Evolutionary conservation across 2,797 vertebrate genomes (phyloP).

Genomic region (Labroides dimidiatus): DNA sequence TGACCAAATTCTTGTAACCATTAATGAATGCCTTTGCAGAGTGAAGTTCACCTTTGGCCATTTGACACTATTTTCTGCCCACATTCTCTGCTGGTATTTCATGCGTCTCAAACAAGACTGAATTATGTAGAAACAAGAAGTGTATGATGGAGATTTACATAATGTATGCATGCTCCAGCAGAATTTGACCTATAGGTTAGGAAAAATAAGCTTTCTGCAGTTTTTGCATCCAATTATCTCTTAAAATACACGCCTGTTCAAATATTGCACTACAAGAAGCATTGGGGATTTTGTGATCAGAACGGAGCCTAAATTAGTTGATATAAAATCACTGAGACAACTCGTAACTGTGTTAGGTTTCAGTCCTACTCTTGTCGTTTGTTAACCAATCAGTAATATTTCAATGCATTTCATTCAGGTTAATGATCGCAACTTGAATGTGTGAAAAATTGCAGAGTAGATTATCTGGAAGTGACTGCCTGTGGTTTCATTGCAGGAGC

Average conservation of each 20-base stretch:
- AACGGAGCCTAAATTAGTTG: not conserved
- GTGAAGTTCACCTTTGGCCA: constrained; percentile 42
- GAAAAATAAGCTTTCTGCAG: constrained; percentile 28
- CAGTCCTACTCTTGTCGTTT: not conserved
- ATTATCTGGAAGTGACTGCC: not conserved
- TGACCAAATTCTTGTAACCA: constrained; percentile 47
- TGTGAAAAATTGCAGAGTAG: not conserved
- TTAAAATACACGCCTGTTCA: constrained; percentile 15
- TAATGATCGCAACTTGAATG: not conserved
- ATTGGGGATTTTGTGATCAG: not conserved
- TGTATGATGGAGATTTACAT: constrained; percentile 33
- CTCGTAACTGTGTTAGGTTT: not conserved
- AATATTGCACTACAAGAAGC: constrained; percentile 3
- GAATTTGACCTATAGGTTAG: constrained; percentile 22
- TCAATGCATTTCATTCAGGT: not conserved
- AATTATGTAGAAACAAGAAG: constrained; percentile 34
- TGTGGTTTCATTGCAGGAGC: not conserved
- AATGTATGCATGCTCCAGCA: constrained; percentile 21
- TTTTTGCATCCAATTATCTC: constrained; percentile 28
- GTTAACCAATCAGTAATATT: not conserved
- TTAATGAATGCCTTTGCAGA: constrained; percentile 49
- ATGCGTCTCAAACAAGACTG: constrained; percentile 30
- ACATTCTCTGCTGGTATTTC: constrained; percentile 21
- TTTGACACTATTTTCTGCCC: constrained; percentile 26
- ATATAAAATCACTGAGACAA: constrained; percentile 5